Evolutionary conservation across 1,140 invertebrate species (phyloP).

Genomic region (Drosophila novamexicana): DNA sequence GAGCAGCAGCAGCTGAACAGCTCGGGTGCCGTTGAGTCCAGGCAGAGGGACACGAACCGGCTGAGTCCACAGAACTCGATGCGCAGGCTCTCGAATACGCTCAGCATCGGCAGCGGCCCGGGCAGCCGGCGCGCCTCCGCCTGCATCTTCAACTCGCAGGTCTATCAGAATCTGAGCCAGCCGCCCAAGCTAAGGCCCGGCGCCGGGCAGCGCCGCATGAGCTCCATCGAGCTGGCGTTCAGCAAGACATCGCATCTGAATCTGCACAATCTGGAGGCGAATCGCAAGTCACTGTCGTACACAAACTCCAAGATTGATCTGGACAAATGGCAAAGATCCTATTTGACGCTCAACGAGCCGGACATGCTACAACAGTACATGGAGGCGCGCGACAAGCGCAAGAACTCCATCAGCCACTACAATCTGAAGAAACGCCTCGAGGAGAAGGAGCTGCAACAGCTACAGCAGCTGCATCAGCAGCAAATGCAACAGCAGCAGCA

Average conservation of each 20-base stretch:
- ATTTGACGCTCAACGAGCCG: slow-evolving; percentile 72
- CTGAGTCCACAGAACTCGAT: slow-evolving; percentile 91
- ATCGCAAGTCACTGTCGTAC: slow-evolving; percentile 79
- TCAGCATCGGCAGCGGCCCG: slow-evolving; percentile 70
- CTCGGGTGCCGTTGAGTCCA: slow-evolving; percentile 72
- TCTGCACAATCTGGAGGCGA: slow-evolving; percentile 79
- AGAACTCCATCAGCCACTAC: slow-evolving; percentile 77
- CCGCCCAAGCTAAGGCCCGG: slow-evolving; percentile 72
- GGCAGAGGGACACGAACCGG: slow-evolving; percentile 89
- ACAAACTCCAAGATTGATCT: slow-evolving; percentile 83
- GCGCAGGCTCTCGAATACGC: slow-evolving; percentile 73
- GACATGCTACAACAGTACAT: slow-evolving; percentile 83
- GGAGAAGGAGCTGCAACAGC: slow-evolving; percentile 70
- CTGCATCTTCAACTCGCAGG: slow-evolving; percentile 82
- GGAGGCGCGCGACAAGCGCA: slow-evolving; percentile 79
- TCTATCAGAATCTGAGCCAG: slow-evolving; percentile 83
- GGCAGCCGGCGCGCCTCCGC: slow-evolving; percentile 77
- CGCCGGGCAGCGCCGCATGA: slow-evolving; percentile 75
- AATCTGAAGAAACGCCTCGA: slow-evolving; percentile 70
- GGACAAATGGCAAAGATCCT: slow-evolving; percentile 81
- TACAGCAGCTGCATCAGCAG: slow-evolving; percentile 71
- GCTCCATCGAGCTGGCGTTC: slow-evolving; percentile 82
- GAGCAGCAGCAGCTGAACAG: slow-evolving; percentile 60
- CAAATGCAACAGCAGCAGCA: slow-evolving; percentile 45
- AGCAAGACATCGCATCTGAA: slow-evolving; percentile 82